Conservation (phyloP, 2,113 vertebrate species). For the Marmota flaviventris region DNA sequence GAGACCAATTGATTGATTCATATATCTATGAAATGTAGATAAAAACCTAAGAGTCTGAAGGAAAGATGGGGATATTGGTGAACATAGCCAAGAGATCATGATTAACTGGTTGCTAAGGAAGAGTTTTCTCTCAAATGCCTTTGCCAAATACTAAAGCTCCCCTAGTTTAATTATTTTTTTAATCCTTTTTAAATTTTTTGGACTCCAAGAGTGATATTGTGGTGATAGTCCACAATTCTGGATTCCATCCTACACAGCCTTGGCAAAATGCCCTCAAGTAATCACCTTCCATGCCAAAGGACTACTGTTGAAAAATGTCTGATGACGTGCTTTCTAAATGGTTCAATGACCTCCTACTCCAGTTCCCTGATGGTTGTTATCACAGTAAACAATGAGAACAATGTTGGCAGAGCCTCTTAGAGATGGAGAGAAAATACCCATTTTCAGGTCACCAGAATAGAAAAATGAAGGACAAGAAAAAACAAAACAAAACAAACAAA, state of each 20-base stretch:
- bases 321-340: not conserved
- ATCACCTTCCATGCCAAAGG: constrained; percentile 59
- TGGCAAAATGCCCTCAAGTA: constrained; percentile 40
- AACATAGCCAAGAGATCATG: constrained; percentile 36
- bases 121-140: constrained; percentile 20
- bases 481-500: not conserved
- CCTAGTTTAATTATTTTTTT: constrained; percentile 74
- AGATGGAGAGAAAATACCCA: not conserved
- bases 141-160: constrained; percentile 67
- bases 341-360: not conserved
- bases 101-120: constrained; percentile 64
- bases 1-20: not conserved
- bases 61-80: not conserved
- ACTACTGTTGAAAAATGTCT: not conserved
- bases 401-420: not conserved
- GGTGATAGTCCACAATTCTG: constrained; percentile 45
- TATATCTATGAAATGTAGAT: not conserved
- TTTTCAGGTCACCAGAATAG: not conserved
- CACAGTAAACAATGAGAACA: not conserved
- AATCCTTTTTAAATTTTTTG: constrained; percentile 69
- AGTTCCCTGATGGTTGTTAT: not conserved
- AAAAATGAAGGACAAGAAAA: not conserved
- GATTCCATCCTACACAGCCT: constrained; percentile 20
- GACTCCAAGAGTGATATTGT: constrained; percentile 51
- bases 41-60: not conserved